Base-by-base conservation (phyloP, 37 sponge, comb jelly and placozoan species). In the Tethya wilhelma region DNA sequence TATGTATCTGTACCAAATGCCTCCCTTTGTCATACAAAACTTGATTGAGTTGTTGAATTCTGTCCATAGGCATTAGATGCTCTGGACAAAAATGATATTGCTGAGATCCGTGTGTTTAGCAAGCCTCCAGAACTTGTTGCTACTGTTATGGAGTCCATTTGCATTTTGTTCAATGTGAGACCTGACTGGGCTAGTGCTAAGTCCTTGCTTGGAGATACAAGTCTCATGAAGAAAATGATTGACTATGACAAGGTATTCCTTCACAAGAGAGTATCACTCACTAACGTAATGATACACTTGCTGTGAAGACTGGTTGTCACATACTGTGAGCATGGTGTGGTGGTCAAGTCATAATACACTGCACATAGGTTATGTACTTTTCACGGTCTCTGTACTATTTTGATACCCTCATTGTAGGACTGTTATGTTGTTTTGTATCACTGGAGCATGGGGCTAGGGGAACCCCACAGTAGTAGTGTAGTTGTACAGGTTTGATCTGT, bases 171-270 rank as follows among this genome's bases (percentile, higher is more conserved):
- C 67, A 81, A 80, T 40, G 44, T 58, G 20, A 58, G 91, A 46
- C 94, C 99, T 42, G 96, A 98, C 85, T 98, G 99, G 99, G 78
- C 89, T 32, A 90, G 77, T 85, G 88, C 97, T 43, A 98, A 98
- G 70, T 69, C 79, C 2, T 58, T 96, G 25, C 89, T 98, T 9
- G 91, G 93, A 38, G 99, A 98, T 44, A 37, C 97, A 7, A 73
- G 84, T 0, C 83, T 98, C 78, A 77, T 98, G 80, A 91, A 96
- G 73, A 86, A 75, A 23, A 87, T 98, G 79, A 89, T 94, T 62
- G 88, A 84, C 41, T 98, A 84, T 87, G 95, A 98, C 67, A 98
- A 98, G 89, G 93, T 92, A n/a, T 0, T 57, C 12, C 9, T n/a
- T n/a, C n/a, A n/a, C n/a, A n/a, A n/a, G n/a, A n/a, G n/a, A n/a